A percentile compares a stretch with the other conserved stretches of the same genome.
Conservation (phyloP, 2,888 invertebrate species). For the Drosophila quinaria region DNA sequence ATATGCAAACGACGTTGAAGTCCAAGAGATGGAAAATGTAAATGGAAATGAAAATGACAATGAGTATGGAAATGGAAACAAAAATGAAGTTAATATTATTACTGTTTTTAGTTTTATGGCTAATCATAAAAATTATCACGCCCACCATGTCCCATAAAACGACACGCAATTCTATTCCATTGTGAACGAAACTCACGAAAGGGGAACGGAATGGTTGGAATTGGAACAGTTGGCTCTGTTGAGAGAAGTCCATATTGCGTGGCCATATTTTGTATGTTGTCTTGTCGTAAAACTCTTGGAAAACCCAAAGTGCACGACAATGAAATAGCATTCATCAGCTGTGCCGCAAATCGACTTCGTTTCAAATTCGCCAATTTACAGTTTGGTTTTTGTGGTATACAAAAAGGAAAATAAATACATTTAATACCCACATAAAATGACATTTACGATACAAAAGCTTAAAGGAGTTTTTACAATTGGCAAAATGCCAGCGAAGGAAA, state of each 20-base stretch:
- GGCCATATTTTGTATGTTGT: constrained; percentile 21
- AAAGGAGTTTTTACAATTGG: neutral
- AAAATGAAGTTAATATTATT: constrained; percentile 78
- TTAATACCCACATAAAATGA: constrained; percentile 6
- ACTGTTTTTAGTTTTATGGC: constrained; percentile 80
- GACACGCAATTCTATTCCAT: constrained; percentile 51
- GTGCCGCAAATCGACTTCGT: constrained; percentile 27
- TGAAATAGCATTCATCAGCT: constrained; percentile 7
- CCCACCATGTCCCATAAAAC: constrained; percentile 70
- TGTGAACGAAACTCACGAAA: neutral
- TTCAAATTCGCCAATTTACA: constrained; percentile 23
- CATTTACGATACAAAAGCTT: neutral
- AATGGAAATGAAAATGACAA: constrained; percentile 23
- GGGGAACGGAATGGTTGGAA: neutral
- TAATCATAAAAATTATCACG: constrained; percentile 80
- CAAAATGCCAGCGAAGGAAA: constrained; percentile 4
- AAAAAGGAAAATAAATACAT: constrained; percentile 6
- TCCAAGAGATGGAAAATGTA: constrained; percentile 29
- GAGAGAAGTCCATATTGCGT: constrained; percentile 8
- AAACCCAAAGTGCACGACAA: constrained; percentile 10
- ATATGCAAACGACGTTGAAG: constrained; percentile 63
- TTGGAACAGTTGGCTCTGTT: constrained; percentile 26
- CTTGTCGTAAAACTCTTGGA: constrained; percentile 47
- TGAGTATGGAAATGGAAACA: constrained; percentile 61
- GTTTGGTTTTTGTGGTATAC: neutral